Percentiles rank a stretch among this genome's conserved stretches.
Conservation (phyloP, 2,797 vertebrate genomes). For the Chloroceryle inda region DNA sequence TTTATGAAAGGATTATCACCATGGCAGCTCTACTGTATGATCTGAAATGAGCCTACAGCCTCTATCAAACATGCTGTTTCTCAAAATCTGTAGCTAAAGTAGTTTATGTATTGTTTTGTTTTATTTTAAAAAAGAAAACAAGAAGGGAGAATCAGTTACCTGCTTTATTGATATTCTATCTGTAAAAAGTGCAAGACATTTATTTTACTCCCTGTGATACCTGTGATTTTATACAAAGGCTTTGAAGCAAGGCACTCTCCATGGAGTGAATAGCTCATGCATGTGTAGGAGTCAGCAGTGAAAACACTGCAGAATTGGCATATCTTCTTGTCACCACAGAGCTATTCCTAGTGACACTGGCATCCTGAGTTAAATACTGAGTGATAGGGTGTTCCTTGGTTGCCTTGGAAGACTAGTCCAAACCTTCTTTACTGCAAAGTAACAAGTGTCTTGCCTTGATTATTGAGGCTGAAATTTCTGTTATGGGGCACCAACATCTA, state of each 20-base stretch:
- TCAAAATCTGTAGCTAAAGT: background rate
- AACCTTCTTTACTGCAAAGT: background rate
- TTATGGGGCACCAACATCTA: background rate
- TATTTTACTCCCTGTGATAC: background rate
- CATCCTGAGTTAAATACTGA: background rate
- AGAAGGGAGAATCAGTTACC: background rate
- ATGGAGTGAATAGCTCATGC: background rate
- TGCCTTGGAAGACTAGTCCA: background rate
- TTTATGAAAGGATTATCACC: background rate
- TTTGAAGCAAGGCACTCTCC: background rate
- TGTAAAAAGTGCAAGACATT: background rate
- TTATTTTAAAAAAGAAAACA: background rate
- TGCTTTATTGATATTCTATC: background rate
- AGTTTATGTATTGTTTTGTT: background rate
- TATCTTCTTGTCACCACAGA: background rate
- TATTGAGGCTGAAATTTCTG: background rate
- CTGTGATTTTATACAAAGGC: background rate
- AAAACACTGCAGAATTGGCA: background rate
- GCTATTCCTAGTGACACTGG: background rate
- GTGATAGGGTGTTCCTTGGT: background rate
- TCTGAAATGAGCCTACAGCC: background rate
- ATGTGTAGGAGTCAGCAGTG: background rate
- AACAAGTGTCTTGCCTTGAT: background rate
- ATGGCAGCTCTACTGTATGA: background rate
- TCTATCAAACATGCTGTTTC: background rate